Evolutionary conservation across 2,888 invertebrate species (phyloP), one percentile per base, ranked within the genome.

Genomic region (Thymelicus sylvestris): DNA sequence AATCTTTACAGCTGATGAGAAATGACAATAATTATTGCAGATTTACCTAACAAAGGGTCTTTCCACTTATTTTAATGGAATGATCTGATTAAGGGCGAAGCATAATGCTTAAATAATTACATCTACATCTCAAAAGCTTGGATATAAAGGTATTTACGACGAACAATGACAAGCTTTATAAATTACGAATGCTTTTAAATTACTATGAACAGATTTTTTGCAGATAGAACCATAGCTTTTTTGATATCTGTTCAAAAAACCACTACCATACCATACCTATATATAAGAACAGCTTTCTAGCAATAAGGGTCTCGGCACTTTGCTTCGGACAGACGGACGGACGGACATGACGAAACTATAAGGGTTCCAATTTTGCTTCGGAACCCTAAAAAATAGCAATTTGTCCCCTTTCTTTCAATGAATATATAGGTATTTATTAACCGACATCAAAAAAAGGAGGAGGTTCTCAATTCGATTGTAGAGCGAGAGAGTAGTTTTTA

Each of bases 11-110:
- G 24, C 24, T 55, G 55, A 55, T 55, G 55, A 55, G 55, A 12
- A 55, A 55, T 55, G 55, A 55, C 55, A 55, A 55, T 24, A 24
- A 55, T 55, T 55, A 24, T 24, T 24, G 55, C 55, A 55, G 55
- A 55, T 55, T 55, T 55, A 24, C n/a, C 5, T 24, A 55, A 55
- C 55, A 55, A 55, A 55, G 19, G 12, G 12, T 6, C 55, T 6
- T 55, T 55, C 19, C 55, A 55, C 55, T 55, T 55, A 55, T 55
- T 55, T 24, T 55, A 55, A 55, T 55, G 24, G 55, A 55, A 55
- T 55, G 24, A 55, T 24, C 55, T 55, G 55, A 55, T 55, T 55
- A 55, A 55, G 24, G 24, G 24, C 19, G 24, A 55, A 55, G 12
- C 24, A 24, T 6, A 5, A 19, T 24, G 55, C 55, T 55, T 24